Percentiles rank a stretch among this genome's conserved stretches.
These are phyloP conservation scores for Synergus japonicus DNA, from an alignment of 2,888 invertebrate species.

Conservation along the genomic window DNA sequence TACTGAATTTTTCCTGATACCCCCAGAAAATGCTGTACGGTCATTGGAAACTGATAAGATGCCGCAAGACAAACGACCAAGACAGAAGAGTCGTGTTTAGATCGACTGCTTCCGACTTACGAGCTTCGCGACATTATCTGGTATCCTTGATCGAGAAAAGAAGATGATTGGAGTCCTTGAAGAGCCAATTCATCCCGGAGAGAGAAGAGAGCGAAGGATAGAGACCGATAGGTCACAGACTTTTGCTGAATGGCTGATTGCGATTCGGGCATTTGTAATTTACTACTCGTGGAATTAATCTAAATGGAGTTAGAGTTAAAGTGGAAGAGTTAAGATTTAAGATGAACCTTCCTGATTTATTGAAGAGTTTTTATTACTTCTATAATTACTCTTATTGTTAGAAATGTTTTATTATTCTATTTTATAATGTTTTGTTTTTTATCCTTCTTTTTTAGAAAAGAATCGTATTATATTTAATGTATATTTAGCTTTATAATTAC, in stretches of 20 bases:
- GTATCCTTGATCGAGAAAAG: conserved; percentile 2
- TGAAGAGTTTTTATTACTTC: neutral
- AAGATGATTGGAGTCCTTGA: conserved; percentile 24
- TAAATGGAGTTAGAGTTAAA: neutral
- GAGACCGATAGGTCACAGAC: neutral
- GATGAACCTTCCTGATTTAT: neutral
- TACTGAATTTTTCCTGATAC: conserved; percentile 25
- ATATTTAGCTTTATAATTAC: too few species aligned
- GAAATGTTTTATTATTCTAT: neutral
- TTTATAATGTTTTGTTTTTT: too few species aligned
- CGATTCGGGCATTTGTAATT: neutral
- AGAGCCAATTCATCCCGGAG: neutral
- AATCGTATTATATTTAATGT: too few species aligned
- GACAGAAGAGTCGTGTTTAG: conserved; percentile 24
- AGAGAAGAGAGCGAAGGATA: neutral
- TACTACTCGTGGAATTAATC: neutral
- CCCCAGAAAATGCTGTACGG: conserved; percentile 12
- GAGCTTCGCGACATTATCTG: conserved; percentile 25
- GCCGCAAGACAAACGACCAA: conserved; percentile 30
- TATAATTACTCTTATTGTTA: neutral
- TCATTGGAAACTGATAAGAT: conserved; percentile 38
- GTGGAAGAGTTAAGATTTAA: neutral
- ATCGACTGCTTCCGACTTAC: conserved; percentile 32
- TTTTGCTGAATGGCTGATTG: neutral
- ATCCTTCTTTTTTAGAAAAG: too few species aligned